Evolutionary conservation across 2,113 vertebrate genomes (phyloP).

Genomic region (Colistium nudipinnis): DNA sequence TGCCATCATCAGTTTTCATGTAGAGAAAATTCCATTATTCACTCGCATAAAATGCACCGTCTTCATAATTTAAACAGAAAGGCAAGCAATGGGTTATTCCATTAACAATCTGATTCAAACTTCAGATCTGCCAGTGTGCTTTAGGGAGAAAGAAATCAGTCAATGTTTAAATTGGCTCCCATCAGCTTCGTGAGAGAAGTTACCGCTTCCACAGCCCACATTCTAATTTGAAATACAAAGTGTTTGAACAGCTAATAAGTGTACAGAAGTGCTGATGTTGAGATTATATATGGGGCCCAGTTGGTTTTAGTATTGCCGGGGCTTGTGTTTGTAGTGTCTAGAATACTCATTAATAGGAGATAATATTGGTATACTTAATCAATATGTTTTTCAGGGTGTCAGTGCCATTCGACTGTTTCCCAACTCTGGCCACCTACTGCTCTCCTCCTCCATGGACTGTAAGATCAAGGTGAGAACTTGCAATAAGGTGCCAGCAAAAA

Average conservation of each 20-base stretch:
- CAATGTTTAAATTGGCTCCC: slow-evolving; percentile 62
- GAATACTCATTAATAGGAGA: background rate
- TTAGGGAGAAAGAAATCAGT: slow-evolving; percentile 52
- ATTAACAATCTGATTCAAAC: slow-evolving; percentile 38
- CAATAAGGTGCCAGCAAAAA: background rate
- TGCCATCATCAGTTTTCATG: background rate
- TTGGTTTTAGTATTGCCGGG: background rate
- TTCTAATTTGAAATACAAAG: slow-evolving; percentile 63
- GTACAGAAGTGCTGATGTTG: slow-evolving; percentile 39
- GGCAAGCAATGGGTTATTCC: slow-evolving; percentile 40
- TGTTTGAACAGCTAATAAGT: slow-evolving; percentile 51
- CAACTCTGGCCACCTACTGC: slow-evolving; percentile 91
- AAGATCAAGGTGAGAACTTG: slow-evolving; percentile 92
- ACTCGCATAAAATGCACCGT: slow-evolving; percentile 27
- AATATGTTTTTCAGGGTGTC: slow-evolving; percentile 85
- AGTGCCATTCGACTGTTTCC: slow-evolving; percentile 96
- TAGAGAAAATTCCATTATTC: slow-evolving; percentile 22
- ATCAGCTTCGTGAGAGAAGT: slow-evolving; percentile 44
- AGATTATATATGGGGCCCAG: slow-evolving; percentile 43
- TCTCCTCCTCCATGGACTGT: slow-evolving; percentile 98
- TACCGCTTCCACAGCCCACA: slow-evolving; percentile 23
- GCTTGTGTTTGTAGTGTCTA: background rate
- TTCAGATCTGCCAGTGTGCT: slow-evolving; percentile 41
- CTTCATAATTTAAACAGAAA: slow-evolving; percentile 44
- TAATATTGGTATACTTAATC: background rate